Evolutionary conservation across 2,113 vertebrate genomes (phyloP).

Genomic region (Chloroceryle aenea): DNA sequence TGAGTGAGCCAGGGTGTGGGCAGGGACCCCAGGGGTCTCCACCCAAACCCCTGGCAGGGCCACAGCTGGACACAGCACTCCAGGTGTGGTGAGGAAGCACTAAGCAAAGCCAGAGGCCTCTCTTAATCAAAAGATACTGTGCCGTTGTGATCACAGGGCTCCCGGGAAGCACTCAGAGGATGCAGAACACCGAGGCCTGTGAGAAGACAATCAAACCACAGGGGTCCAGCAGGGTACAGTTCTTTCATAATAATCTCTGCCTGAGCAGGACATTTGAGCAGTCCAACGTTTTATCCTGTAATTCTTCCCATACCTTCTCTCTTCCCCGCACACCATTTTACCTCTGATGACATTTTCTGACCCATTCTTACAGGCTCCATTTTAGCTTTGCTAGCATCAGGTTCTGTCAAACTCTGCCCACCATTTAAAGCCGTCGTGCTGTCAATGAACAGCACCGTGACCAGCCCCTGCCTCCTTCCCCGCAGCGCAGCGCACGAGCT

Average conservation of each 20-base stretch:
- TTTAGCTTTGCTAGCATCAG: neutral
- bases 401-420: neutral
- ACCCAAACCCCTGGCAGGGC: too few relatives aligned
- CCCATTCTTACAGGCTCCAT: neutral
- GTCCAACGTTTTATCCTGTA: neutral
- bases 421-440: neutral
- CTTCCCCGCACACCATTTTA: neutral
- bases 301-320: neutral
- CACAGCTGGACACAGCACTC: neutral
- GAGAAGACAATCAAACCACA: neutral
- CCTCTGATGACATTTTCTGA: neutral
- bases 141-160: neutral
- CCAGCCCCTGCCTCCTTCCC: too few relatives aligned
- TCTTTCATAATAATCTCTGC: neutral
- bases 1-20: neutral
- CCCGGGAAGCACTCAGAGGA: neutral
- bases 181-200: neutral
- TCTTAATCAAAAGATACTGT: fast-evolving
- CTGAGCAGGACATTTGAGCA: neutral
- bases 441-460: neutral
- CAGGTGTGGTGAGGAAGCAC: neutral
- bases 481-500: neutral
- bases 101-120: neutral
- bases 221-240: neutral
- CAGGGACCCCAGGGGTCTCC: neutral